A percentile compares a stretch with the other conserved stretches of the same genome.
Conservation (phyloP, 2,888 invertebrate species). For the Gnatocerus cornutus region DNA sequence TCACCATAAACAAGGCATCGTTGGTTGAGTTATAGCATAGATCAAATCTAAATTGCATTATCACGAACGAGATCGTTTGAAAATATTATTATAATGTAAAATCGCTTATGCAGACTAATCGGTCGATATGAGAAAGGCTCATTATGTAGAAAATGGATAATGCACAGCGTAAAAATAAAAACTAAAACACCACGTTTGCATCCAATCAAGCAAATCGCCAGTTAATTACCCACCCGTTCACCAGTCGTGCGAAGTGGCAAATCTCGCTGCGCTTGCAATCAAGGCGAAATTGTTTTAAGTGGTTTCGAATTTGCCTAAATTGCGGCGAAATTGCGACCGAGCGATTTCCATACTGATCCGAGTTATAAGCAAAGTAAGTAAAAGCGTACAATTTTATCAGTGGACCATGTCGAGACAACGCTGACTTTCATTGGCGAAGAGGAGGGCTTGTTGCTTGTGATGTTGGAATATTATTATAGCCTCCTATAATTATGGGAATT, state of each 20-base stretch:
- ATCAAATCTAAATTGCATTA: constrained; percentile 67
- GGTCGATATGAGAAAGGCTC: constrained; percentile 66
- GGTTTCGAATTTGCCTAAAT: constrained; percentile 37
- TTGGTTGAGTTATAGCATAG: constrained; percentile 56
- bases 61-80: constrained; percentile 66
- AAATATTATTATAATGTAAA: constrained; percentile 67
- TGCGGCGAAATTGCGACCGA: constrained; percentile 16
- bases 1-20: constrained; percentile 39
- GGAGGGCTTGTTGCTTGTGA: constrained; percentile 26
- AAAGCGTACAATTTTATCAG: constrained; percentile 53
- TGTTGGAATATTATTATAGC: constrained; percentile 59
- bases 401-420: constrained; percentile 26
- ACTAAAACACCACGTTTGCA: constrained; percentile 63
- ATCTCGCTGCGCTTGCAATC: constrained; percentile 14
- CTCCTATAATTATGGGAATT: constrained; percentile 62
- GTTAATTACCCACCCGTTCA: constrained; percentile 63
- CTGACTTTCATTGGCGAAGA: constrained; percentile 1
- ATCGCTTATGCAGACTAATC: constrained; percentile 65
- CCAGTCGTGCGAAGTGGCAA: constrained; percentile 58
- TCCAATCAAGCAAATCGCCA: constrained; percentile 69
- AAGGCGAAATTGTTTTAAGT: constrained; percentile 37
- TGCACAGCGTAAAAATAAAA: constrained; percentile 58
- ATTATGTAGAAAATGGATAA: constrained; percentile 69
- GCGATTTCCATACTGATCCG: constrained; percentile 54
- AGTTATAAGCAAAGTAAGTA: constrained; percentile 47